Evolutionary conservation across 2,113 vertebrate genomes (phyloP).

Genomic region (Anas platyrhynchos): DNA sequence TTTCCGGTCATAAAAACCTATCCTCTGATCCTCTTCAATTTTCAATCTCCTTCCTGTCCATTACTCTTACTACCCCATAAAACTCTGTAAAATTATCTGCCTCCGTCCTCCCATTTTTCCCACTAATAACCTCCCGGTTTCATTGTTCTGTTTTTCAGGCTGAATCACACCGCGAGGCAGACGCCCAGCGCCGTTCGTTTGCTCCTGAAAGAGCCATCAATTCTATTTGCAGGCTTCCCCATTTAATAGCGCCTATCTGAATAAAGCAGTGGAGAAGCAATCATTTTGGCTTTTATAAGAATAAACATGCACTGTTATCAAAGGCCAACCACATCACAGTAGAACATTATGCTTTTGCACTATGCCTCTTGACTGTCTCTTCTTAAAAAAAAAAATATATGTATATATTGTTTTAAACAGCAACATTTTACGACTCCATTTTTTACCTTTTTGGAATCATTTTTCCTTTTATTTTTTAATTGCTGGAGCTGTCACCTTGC

Average conservation of each 20-base stretch:
- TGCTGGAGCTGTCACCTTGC: background rate
- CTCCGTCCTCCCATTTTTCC: background rate
- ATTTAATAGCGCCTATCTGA: background rate
- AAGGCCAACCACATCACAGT: background rate
- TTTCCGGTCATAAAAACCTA: background rate
- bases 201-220: conserved; percentile 21
- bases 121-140: background rate
- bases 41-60: background rate
- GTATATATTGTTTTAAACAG: background rate
- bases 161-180: conserved; percentile 1
- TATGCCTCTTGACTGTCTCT: background rate
- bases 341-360: background rate
- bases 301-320: conserved; percentile 7
- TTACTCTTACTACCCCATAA: background rate
- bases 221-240: background rate
- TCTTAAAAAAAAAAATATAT: background rate
- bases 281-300: background rate
- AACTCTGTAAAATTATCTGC: background rate
- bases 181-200: background rate
- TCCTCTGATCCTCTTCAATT: background rate
- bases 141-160: background rate
- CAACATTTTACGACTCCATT: background rate
- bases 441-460: background rate
- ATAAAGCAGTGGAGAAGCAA: background rate
- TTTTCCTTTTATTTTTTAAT: background rate